These are phyloP conservation scores for Dipodomys spectabilis DNA, from an alignment of 2,113 vertebrate species.

Conservation along the genomic window DNA sequence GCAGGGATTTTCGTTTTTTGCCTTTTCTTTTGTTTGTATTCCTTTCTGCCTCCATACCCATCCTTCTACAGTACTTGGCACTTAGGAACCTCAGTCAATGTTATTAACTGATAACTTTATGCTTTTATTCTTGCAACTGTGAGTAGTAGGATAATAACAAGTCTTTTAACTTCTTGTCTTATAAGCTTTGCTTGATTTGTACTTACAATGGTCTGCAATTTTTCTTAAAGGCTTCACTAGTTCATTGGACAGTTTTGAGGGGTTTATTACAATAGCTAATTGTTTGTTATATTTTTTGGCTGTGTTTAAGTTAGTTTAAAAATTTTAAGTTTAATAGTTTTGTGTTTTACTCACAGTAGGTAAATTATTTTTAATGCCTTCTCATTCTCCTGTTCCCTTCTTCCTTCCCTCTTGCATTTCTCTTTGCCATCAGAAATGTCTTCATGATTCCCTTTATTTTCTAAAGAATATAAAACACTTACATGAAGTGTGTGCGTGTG, in stretches of 20 bases:
- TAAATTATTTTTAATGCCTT: neutral
- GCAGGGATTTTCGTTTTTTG: constrained; percentile 45
- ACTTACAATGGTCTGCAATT: neutral
- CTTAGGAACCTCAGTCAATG: neutral
- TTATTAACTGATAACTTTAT: constrained; percentile 10
- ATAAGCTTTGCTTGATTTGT: constrained; percentile 30
- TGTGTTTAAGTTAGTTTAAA: neutral
- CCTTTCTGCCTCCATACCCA: constrained; percentile 40
- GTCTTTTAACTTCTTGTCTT: constrained; percentile 23
- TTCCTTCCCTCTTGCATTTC: neutral
- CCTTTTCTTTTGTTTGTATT: constrained; percentile 37
- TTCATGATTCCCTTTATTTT: neutral
- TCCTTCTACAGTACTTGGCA: neutral
- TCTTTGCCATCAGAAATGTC: neutral
- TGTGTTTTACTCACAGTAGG: neutral
- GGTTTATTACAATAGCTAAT: constrained; percentile 8
- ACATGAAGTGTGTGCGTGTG: neutral
- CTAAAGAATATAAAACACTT: neutral
- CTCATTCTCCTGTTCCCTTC: neutral
- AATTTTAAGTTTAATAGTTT: neutral
- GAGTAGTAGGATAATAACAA: neutral
- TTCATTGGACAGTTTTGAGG: constrained; percentile 19
- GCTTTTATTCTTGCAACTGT: constrained; percentile 25
- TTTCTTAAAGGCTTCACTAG: constrained; percentile 28
- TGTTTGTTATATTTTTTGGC: constrained; percentile 17